A percentile compares a stretch with the other conserved stretches of the same genome.
These are phyloP conservation scores for Erebia ligea DNA, from an alignment of 2,888 invertebrate genomes.

Conservation along the genomic window DNA sequence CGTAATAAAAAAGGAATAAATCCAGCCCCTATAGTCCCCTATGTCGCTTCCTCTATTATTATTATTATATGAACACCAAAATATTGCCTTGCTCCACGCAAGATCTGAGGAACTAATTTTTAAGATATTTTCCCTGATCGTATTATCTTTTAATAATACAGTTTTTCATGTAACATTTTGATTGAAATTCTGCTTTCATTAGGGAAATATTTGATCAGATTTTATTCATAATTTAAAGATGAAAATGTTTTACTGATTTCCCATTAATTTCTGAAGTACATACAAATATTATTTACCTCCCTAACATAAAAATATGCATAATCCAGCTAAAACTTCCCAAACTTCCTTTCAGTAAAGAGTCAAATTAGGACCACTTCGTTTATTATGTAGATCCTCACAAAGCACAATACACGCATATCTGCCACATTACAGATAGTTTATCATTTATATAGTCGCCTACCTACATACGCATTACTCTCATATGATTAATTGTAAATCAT, in stretches of 20 bases:
- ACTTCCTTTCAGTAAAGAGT: no score
- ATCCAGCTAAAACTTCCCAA: no score
- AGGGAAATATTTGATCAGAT: slow-evolving; percentile 6
- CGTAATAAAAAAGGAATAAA: slow-evolving; percentile 80
- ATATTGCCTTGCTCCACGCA: slow-evolving; percentile 60
- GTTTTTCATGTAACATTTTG: slow-evolving; percentile 1
- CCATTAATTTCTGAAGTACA: background rate
- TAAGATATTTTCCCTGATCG: slow-evolving; percentile 43
- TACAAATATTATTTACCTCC: no score
- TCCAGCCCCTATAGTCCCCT: slow-evolving; percentile 63
- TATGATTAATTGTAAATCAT: no score
- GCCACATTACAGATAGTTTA: no score
- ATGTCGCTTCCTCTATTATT: slow-evolving; percentile 69
- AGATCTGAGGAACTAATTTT: slow-evolving; percentile 51
- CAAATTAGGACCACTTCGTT: no score
- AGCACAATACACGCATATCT: no score
- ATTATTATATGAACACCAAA: slow-evolving; percentile 78
- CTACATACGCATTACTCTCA: no score
- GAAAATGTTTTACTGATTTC: background rate
- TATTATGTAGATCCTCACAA: no score
- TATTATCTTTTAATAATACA: slow-evolving; percentile 27
- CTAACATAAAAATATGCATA: no score
- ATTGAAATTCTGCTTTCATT: slow-evolving; percentile 18
- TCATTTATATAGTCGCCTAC: no score
- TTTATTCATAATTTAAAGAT: background rate